Evolutionary conservation across 2,797 vertebrate genomes (phyloP), one percentile per base, ranked within the genome.

Genomic region (Leptodactylus fallax): DNA sequence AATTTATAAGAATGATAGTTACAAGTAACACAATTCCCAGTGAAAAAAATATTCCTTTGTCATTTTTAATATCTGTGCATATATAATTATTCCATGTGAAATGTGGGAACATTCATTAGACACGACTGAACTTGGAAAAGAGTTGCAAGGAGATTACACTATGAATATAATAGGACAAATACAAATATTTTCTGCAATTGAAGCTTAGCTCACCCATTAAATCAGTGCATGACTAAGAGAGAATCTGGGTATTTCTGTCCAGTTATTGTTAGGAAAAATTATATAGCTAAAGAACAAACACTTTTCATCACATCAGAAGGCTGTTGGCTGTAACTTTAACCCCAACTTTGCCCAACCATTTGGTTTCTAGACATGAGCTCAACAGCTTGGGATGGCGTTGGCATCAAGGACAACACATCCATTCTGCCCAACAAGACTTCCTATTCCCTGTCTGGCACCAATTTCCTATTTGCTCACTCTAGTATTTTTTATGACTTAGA

Each of bases 351-450:
- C 69, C 56, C 17, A 45, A 77, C 49, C 79, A 76, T 53, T 61
- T 72, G 36, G 21, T 51, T 81, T 76, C 79, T 61, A 87, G 86
- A 87, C 86, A 87, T 87, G 86, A 87, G 67, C 86, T 87, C 86
- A 87, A 45, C 79, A 65, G 17, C 45, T 63, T 61, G 71, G 69
- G 86, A 81, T 79, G 25, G 49, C 45, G 58, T 63, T 87, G 86
- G 86, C 86, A 87, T n/a, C 23, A 81, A 76, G 58, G 49, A 81
- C 79, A 87, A 87, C 45, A 51, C 47, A 81, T 60, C 53, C 17
- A 81, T 74, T 82, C 79, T 87, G 79, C 55, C 67, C 47, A 80
- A 65, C 23, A n/a, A 51, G 81, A 69, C 76, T 82, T 82, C 79
- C 58, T 65, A 76, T 87, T 72, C 79, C 79, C 45, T 77, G 79